Conservation (phyloP, 2,888 invertebrate species). For the Mycalesis mineus region DNA sequence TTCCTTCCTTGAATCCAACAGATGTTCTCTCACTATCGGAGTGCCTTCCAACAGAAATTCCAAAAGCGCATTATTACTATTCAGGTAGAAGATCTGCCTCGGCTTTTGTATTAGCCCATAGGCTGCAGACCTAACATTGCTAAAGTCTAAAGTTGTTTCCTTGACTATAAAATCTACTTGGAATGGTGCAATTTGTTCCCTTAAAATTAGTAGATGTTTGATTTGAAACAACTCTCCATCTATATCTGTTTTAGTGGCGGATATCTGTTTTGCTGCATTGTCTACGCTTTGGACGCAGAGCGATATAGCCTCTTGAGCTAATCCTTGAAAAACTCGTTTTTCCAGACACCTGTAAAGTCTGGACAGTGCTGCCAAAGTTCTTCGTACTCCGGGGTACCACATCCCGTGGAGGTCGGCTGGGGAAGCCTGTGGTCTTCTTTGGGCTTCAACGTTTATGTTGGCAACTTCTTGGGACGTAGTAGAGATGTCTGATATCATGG, state of each 20-base stretch:
- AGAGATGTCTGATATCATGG: constrained; percentile 82
- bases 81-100: constrained; percentile 90
- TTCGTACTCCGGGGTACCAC: constrained; percentile 99
- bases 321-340: constrained; percentile 95
- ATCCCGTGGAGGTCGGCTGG: constrained; percentile 98
- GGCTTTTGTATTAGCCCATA: constrained; percentile 86
- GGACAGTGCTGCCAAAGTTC: constrained; percentile 96
- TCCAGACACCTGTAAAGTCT: constrained; percentile 92
- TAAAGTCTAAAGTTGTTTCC: constrained; percentile 96
- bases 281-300: constrained; percentile 94
- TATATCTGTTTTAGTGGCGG: constrained; percentile 85
- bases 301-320: constrained; percentile 96
- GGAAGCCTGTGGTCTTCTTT: constrained; percentile 77
- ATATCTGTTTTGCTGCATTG: constrained; percentile 87
- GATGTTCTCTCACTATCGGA: constrained; percentile 93
- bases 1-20: constrained; percentile 96
- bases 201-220: constrained; percentile 95
- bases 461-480: constrained; percentile 86
- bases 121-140: constrained; percentile 92
- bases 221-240: constrained; percentile 98
- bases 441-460: constrained; percentile 73
- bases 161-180: constrained; percentile 96
- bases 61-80: constrained; percentile 92
- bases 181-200: constrained; percentile 99
- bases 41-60: constrained; percentile 96